Conservation (phyloP, 2,888 invertebrate genomes). For the Lasioglossum vierecki region DNA sequence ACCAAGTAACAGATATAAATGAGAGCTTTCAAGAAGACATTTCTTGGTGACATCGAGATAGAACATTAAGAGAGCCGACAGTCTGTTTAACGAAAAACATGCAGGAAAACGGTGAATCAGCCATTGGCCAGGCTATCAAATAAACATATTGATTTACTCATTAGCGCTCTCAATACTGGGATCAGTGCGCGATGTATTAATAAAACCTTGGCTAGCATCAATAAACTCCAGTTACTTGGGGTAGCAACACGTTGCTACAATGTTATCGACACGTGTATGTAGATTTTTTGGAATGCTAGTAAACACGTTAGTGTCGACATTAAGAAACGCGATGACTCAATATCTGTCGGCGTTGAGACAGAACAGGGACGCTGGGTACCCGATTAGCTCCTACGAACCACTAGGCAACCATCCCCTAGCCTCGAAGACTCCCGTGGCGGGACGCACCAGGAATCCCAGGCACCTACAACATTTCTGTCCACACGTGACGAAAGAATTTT, state of each 20-base stretch:
- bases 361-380: background rate
- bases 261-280: background rate
- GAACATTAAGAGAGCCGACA: too few species aligned
- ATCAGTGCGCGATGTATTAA: background rate
- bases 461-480: constrained; percentile 18
- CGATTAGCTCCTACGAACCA: background rate
- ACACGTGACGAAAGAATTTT: constrained; percentile 52
- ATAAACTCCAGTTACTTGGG: background rate
- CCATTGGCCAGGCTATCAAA: background rate
- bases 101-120: background rate
- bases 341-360: background rate
- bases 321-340: background rate
- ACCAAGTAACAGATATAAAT: too few species aligned
- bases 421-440: background rate
- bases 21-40: too few species aligned
- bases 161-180: background rate
- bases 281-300: background rate
- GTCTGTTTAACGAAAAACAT: background rate
- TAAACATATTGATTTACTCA: background rate
- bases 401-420: background rate
- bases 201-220: background rate
- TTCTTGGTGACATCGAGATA: too few species aligned
- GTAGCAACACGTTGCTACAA: background rate
- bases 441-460: background rate
- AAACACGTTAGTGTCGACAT: background rate